These are phyloP conservation scores for Pseudorhombus dupliciocellatus DNA, from an alignment of 2,113 vertebrate species.

Conservation along the genomic window DNA sequence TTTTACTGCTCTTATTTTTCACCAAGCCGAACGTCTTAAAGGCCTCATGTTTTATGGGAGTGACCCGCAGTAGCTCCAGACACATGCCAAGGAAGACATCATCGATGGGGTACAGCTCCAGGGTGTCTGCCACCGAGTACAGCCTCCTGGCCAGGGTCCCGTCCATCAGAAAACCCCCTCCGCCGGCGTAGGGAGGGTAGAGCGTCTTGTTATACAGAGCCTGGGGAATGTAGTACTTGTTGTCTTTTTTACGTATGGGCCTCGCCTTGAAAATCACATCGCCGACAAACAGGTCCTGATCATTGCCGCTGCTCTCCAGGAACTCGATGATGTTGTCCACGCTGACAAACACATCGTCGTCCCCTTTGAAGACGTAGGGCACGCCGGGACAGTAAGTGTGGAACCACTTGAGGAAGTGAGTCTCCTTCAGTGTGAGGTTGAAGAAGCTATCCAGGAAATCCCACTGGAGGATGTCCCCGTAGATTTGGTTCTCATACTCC, in stretches of 20 bases:
- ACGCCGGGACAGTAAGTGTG: constrained; percentile 86
- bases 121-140: constrained; percentile 79
- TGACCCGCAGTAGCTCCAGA: constrained; percentile 87
- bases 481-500: constrained; percentile 92
- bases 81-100: constrained; percentile 98
- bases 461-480: constrained; percentile 94
- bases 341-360: constrained; percentile 92
- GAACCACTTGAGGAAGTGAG: constrained; percentile 96
- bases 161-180: constrained; percentile 94
- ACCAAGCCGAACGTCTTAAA: constrained; percentile 98
- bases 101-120: constrained; percentile 94
- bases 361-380: constrained; percentile 92
- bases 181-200: constrained; percentile 95
- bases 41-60: constrained; percentile 86
- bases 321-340: constrained; percentile 92
- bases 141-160: constrained; percentile 85
- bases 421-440: constrained; percentile 98
- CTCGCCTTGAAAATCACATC: constrained; percentile 89
- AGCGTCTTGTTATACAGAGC: constrained; percentile 85
- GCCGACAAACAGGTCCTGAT: constrained; percentile 87
- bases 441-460: constrained; percentile 97
- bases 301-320: constrained; percentile 76
- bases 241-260: constrained; percentile 92
- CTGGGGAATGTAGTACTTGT: constrained; percentile 93
- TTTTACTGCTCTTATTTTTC: constrained; percentile 89